phyloP scores from a whole-genome alignment of 2,797 vertebrate species.

The Gambusia yucatana region DNA sequence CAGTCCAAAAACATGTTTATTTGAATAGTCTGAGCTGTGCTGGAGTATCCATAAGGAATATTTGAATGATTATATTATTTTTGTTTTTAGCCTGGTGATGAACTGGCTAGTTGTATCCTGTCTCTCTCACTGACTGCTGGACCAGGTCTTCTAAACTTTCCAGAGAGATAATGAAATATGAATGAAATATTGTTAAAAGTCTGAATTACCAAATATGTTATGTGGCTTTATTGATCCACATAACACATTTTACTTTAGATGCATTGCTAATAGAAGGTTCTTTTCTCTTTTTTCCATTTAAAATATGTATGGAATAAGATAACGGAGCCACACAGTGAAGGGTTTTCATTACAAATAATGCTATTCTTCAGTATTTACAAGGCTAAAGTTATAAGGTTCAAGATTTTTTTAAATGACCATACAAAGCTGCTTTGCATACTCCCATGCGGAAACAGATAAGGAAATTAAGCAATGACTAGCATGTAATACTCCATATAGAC shows the following conservation, averaged over 20 bases:
- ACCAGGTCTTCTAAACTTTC: background rate
- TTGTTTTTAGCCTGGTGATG: background rate
- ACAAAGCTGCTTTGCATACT: constrained; percentile 61
- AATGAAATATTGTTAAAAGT: background rate
- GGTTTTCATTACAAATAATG: constrained; percentile 77
- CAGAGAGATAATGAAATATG: background rate
- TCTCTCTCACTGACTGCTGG: background rate
- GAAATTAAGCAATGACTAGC: constrained; percentile 56
- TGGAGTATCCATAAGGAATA: background rate
- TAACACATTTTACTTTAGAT: background rate
- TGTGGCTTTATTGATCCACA: too few species aligned
- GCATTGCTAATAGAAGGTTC: background rate
- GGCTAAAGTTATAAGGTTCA: constrained; percentile 40
- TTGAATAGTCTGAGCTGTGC: background rate
- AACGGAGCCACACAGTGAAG: constrained; percentile 86
- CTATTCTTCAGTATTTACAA: constrained; percentile 57
- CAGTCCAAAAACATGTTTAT: background rate
- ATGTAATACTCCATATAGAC: constrained; percentile 11
- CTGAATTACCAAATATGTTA: too few species aligned
- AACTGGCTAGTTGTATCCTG: background rate
- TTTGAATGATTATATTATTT: background rate
- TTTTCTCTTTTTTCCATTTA: constrained; percentile 83
- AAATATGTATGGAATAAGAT: constrained; percentile 86
- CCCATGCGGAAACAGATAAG: constrained; percentile 53
- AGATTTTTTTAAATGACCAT: constrained; percentile 61